Percentiles rank a stretch among this genome's conserved stretches.
Conservation (phyloP, 1,140 invertebrate genomes). For the Calliphora vicina region DNA sequence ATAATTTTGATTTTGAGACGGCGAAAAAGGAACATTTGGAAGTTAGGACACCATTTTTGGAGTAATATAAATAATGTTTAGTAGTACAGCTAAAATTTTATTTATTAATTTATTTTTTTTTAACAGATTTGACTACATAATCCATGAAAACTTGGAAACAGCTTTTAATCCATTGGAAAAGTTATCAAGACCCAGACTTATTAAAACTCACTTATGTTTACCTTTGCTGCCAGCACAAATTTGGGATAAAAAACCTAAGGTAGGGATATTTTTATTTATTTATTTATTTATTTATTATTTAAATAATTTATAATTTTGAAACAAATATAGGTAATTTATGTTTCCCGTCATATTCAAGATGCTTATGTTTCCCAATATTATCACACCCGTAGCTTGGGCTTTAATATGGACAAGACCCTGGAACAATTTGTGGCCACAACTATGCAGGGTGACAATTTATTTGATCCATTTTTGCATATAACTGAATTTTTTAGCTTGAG, state of each 20-base stretch:
- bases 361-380: constrained; percentile 80
- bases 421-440: background rate
- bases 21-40: constrained; percentile 68
- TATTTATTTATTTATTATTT: too few species aligned
- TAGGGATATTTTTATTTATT: too few species aligned
- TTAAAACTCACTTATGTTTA: constrained; percentile 73
- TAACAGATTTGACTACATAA: constrained; percentile 35
- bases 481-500: constrained; percentile 76
- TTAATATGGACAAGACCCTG: constrained; percentile 66
- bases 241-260: constrained; percentile 66
- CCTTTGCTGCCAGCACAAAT: constrained; percentile 68
- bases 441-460: background rate
- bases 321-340: constrained; percentile 74
- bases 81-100: background rate
- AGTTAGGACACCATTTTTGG: constrained; percentile 64
- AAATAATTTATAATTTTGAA: too few species aligned
- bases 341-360: constrained; percentile 83
- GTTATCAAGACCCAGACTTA: constrained; percentile 64
- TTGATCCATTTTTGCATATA: constrained; percentile 66
- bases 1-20: constrained; percentile 65
- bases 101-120: background rate
- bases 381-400: constrained; percentile 70
- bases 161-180: constrained; percentile 21
- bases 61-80: constrained; percentile 46
- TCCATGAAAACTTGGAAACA: constrained; percentile 22